Evolutionary conservation across 2,113 vertebrate species (phyloP), one percentile per base, ranked within the genome.

Genomic region (Ceyx margarethae): DNA sequence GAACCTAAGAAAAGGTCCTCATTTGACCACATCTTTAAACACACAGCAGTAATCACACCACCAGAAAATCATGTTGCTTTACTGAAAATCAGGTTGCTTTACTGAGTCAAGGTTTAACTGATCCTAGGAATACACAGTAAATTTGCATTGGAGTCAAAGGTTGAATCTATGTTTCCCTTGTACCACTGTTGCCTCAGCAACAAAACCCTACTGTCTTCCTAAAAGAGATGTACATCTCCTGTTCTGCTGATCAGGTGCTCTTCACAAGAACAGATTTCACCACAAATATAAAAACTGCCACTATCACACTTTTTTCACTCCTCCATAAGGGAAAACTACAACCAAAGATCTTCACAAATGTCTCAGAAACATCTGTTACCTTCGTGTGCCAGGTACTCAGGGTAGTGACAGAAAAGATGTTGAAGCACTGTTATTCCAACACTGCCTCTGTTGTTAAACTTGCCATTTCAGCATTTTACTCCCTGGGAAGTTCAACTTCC

Each of bases 171-270:
- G 1, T 85, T 95, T 85, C 43, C 66, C 40, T 40, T 73, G 60
- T 73, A 15, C 42, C 28, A 46, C 42, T 62, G 62, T 91, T 93
- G 86, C 86, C 89, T 80, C 81, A 93, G 87, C 74, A 96, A 92
- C 89, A 89, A 89, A 89, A 25, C 26, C 3, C 8, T 35, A 21
- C 16, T 3, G 0, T 58, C 77, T 54, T 69, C 81, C 42, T 79
- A 68, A 61, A 66, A 81, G 62, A 66, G 31, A 65, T 0, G 0
- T n/a, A 20, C 1, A 1, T 79, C 89, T 35, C 23, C 62, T 68
- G 57, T 83, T 89, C 78, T 81, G 54, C 40, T 69, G 57, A 61
- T 81, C 90, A 84, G 79, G 90, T 84, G 81, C 65, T 90, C 84
- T 89, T 81, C 21, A 11, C 57, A 77, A 78, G 68, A 88, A 93